Conservation (phyloP, 1,140 invertebrate species). For the Anastrepha ludens region DNA sequence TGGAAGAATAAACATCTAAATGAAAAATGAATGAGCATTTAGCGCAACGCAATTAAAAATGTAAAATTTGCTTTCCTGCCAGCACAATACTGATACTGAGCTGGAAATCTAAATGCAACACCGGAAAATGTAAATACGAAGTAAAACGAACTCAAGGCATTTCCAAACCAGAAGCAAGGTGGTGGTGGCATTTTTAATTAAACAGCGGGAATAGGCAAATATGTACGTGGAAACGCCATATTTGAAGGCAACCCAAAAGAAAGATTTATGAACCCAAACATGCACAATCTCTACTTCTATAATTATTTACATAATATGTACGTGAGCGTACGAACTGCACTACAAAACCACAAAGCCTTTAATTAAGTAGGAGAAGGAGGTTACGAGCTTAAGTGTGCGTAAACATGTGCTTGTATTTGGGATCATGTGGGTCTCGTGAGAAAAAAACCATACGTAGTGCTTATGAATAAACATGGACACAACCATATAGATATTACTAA, state of each 20-base stretch:
- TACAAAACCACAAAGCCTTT: conserved; percentile 43
- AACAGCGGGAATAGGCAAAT: not conserved
- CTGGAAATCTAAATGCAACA: not conserved
- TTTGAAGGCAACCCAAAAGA: not conserved
- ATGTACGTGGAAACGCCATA: not conserved
- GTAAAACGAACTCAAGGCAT: not conserved
- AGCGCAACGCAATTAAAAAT: conserved; percentile 41
- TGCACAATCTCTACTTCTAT: not conserved
- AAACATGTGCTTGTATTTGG: conserved; percentile 11
- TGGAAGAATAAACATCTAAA: conserved; percentile 28
- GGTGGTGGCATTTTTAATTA: conserved; percentile 27
- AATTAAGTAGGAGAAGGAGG: conserved; percentile 29
- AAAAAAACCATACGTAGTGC: not conserved
- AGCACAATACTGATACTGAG: not conserved
- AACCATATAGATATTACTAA: not conserved
- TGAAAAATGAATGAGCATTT: not conserved
- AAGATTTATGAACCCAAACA: not conserved
- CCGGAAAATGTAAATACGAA: not conserved
- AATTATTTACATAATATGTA: not conserved
- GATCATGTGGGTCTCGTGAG: not conserved
- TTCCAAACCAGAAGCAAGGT: not conserved
- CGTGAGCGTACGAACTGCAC: not conserved
- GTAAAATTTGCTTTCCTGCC: not conserved
- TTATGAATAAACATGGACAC: not conserved
- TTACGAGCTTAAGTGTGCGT: conserved; percentile 2